These are phyloP conservation scores for Tetramorium parvispinum DNA, from an alignment of 1,140 invertebrate species.

Conservation along the genomic window DNA sequence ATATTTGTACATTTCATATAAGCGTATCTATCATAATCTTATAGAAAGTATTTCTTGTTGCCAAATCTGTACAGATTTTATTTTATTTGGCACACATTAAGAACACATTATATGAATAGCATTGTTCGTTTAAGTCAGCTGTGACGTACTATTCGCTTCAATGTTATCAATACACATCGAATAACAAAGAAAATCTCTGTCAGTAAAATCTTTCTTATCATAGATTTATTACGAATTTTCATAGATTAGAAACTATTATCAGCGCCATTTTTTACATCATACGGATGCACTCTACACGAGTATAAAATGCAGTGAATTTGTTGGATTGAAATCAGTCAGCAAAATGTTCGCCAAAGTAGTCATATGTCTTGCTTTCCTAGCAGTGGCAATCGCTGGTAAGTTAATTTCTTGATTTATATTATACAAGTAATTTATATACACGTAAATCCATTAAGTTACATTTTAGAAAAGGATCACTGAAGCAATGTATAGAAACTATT, in stretches of 20 bases:
- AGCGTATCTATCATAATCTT: background rate
- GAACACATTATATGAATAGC: background rate
- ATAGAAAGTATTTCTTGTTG: background rate
- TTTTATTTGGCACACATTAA: no score
- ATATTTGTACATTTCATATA: background rate
- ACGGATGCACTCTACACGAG: background rate
- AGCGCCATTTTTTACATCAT: conserved; percentile 1
- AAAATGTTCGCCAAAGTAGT: conserved; percentile 64
- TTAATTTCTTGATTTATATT: background rate
- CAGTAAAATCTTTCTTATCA: conserved; percentile 37
- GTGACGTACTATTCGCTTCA: background rate
- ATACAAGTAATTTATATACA: background rate
- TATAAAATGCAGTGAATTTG: conserved; percentile 42
- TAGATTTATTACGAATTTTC: background rate
- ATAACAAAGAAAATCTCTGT: background rate
- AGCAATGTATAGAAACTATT: background rate
- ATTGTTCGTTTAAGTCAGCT: background rate
- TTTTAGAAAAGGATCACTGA: no score
- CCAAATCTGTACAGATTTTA: background rate
- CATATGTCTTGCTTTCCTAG: conserved; percentile 46
- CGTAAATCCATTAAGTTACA: background rate
- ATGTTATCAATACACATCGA: background rate
- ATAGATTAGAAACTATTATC: background rate
- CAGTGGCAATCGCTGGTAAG: conserved; percentile 60
- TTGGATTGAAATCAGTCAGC: conserved; percentile 9